phyloP scores from a whole-genome alignment of 1,140 invertebrate genomes.

The Venturia canescens region DNA sequence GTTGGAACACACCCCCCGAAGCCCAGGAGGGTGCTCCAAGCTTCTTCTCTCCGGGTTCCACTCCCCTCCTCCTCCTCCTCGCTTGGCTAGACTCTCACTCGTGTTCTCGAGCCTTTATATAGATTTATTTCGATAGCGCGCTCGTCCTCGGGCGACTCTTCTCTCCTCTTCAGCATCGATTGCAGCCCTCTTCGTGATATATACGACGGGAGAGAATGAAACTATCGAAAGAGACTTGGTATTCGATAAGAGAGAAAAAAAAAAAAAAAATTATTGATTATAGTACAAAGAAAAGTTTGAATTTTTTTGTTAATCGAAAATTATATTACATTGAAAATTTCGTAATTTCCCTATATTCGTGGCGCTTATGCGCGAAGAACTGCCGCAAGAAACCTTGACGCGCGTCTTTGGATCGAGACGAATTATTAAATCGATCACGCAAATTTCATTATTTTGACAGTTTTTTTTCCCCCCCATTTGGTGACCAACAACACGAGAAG shows the following conservation, averaged over 20 bases:
- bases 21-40: slow-evolving; percentile 51
- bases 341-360: no score
- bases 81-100: slow-evolving; percentile 37
- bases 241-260: background rate
- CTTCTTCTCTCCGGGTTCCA: slow-evolving; percentile 18
- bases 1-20: slow-evolving; percentile 31
- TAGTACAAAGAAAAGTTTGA: no score
- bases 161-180: slow-evolving; percentile 36
- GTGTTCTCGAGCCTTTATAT: slow-evolving; percentile 53
- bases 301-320: no score
- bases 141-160: background rate
- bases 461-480: no score
- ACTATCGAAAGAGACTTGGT: background rate
- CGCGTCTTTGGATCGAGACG: no score
- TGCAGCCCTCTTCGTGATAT: slow-evolving; percentile 9
- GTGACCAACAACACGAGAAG: no score
- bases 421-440: no score
- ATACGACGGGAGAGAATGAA: background rate
- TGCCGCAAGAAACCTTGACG: no score
- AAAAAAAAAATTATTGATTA: background rate
- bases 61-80: background rate
- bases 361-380: no score
- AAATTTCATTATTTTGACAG: no score
- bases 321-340: no score
- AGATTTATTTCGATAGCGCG: slow-evolving; percentile 52